phyloP scores from a whole-genome alignment of 2,888 invertebrate genomes.

The Hesperia comma region DNA sequence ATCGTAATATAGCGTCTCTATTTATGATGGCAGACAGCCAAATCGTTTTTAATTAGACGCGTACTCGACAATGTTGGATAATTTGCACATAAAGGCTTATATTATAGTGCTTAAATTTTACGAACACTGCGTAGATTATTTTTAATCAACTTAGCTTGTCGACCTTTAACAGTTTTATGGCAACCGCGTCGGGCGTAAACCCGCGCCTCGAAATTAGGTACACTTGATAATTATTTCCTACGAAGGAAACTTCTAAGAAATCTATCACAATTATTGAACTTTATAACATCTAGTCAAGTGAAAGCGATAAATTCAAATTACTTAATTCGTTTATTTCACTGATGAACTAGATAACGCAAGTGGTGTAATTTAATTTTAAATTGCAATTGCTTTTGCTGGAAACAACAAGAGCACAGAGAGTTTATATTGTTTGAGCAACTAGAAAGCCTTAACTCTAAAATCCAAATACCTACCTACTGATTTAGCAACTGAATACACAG shows the following conservation, averaged over 20 bases:
- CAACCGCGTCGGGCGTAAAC: slow-evolving; percentile 5
- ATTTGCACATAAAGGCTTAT: slow-evolving; percentile 29
- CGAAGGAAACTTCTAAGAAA: not conserved
- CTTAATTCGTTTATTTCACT: no score
- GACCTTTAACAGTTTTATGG: slow-evolving; percentile 21
- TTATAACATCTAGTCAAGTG: no score
- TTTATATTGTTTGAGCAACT: no score
- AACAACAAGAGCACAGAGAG: no score
- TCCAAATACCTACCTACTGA: no score
- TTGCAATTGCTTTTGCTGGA: no score
- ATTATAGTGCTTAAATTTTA: slow-evolving; percentile 27
- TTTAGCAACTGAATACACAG: no score
- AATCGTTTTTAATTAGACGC: slow-evolving; percentile 37
- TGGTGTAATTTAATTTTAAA: no score
- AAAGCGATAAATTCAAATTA: no score
- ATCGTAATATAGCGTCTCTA: slow-evolving; percentile 28
- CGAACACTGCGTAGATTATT: slow-evolving; percentile 22
- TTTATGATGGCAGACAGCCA: slow-evolving; percentile 37
- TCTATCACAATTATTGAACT: not conserved
- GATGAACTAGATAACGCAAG: no score
- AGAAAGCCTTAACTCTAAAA: no score
- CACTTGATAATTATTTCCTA: slow-evolving; percentile 1
- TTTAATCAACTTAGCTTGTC: slow-evolving; percentile 24
- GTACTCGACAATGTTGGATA: slow-evolving; percentile 33
- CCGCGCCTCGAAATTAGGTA: slow-evolving; percentile 7